Evolutionary conservation across 2,888 invertebrate genomes (phyloP), one percentile per base, ranked within the genome.

Genomic region (Busseola fusca): DNA sequence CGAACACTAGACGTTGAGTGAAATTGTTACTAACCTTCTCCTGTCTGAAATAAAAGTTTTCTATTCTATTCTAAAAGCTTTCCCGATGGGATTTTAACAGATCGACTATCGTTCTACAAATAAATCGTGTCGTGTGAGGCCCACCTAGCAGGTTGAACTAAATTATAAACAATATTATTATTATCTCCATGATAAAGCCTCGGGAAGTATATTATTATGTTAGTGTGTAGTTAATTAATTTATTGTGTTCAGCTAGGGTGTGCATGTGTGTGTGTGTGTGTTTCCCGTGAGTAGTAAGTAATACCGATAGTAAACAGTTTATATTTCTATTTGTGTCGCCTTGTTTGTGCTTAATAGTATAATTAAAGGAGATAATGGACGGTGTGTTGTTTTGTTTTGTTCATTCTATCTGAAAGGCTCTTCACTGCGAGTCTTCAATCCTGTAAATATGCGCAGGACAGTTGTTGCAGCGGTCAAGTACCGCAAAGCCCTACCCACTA

Each of bases 151-250:
- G 10, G 21, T n/a, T 59, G 64, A 67, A 62, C 64, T 69, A 59
- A 67, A 72, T 76, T 69, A 64, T 37, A 77, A 78, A 78, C 64
- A 67, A 66, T 64, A 67, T 37, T 74, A 81, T 67, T 67, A 81
- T 69, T 59, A 69, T 57, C 42, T 30, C 42, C 37, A 57, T 21
- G 78, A 81, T 72, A 71, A 76, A 48, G 63, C 42, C 72, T 52
- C 21, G 45, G 68, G 45, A 81, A 78, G 18, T 78, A 12, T 78
- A 66, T 40, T 40, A 67, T 78, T 67, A 72, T 72, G 52, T 57
- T 72, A 80, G 42, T 50, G 58, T 70, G 64, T 37, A 30, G 45
- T 72, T 71, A 72, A 79, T 79, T 77, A 78, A 78, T 78, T 81
- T 52, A 69, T 58, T 69, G 54, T 64, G 48, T 50, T 57, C 9